Percentiles rank a stretch among this genome's conserved stretches.
Evolutionary conservation across 2,888 invertebrate genomes (phyloP).

Genomic region (Volucella bombylans): DNA sequence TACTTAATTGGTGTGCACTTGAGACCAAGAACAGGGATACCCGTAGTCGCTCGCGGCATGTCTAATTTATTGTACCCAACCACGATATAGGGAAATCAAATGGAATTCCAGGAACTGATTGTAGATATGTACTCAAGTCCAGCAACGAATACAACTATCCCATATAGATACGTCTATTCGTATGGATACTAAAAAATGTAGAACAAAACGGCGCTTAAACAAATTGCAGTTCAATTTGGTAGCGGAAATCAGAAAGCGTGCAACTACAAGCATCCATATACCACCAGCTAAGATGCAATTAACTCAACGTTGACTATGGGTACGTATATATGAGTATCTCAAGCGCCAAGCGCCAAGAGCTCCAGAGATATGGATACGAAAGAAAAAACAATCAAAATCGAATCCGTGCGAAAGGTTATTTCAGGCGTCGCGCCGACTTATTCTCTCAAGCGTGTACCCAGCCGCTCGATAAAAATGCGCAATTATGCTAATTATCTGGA

Average conservation of each 20-base stretch:
- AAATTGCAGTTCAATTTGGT: constrained; percentile 52
- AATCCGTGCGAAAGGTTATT: constrained; percentile 49
- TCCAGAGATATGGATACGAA: constrained; percentile 1
- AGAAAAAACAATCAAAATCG: neutral
- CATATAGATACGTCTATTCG: too few relatives aligned
- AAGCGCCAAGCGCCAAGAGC: neutral
- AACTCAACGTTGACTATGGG: neutral
- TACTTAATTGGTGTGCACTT: constrained; percentile 65
- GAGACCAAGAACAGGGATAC: constrained; percentile 16
- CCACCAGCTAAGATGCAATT: constrained; percentile 35
- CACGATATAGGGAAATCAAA: constrained; percentile 34
- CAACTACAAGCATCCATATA: neutral
- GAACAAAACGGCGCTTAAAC: constrained; percentile 13
- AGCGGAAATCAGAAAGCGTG: constrained; percentile 66
- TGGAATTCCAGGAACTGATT: constrained; percentile 23
- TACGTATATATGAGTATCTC: neutral
- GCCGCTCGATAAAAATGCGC: constrained; percentile 43
- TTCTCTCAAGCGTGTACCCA: constrained; percentile 40
- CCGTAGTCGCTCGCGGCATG: neutral
- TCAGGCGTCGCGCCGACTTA: constrained; percentile 28
- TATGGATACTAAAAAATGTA: neutral
- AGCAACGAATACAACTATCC: too few relatives aligned
- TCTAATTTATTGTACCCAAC: constrained; percentile 50
- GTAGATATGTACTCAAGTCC: neutral
- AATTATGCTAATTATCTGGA: constrained; percentile 55